Evolutionary conservation across 1,140 invertebrate genomes (phyloP).

Genomic region (Halotydeus destructor): DNA sequence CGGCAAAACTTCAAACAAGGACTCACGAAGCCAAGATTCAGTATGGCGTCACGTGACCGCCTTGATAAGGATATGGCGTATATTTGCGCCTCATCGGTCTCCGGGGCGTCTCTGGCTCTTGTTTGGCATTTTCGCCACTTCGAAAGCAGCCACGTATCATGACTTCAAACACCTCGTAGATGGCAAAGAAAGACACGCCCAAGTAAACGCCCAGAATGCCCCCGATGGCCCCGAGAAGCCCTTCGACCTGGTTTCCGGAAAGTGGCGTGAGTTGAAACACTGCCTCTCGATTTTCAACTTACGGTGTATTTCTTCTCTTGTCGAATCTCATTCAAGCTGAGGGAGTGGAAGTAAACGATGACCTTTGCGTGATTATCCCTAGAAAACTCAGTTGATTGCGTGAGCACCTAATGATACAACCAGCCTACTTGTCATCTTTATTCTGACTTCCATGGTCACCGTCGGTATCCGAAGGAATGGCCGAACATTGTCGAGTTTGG

Average conservation of each 20-base stretch:
- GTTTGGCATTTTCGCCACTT: too few species aligned
- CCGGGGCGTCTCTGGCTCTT: too few species aligned
- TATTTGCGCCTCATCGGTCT: too few species aligned
- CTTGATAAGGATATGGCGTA: too few species aligned
- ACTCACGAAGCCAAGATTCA: too few species aligned
- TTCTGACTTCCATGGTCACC: not conserved
- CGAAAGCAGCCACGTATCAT: too few species aligned
- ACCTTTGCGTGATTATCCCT: slow-evolving; percentile 12
- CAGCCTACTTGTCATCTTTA: not conserved
- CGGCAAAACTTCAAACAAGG: too few species aligned
- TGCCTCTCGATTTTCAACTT: not conserved
- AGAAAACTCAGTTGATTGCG: not conserved
- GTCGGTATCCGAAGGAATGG: slow-evolving; percentile 4
- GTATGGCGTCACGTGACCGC: too few species aligned
- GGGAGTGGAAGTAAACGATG: slow-evolving; percentile 12
- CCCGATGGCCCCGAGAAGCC: slow-evolving; percentile 10
- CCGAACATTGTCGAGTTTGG: slow-evolving; percentile 13
- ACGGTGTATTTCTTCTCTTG: slow-evolving; percentile 13
- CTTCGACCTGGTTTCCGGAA: not conserved
- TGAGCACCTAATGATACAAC: not conserved
- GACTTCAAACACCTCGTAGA: slow-evolving; percentile 12
- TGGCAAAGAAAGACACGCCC: slow-evolving; percentile 10
- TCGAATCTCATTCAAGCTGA: slow-evolving; percentile 11
- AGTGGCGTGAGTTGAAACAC: not conserved
- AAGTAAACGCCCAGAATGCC: slow-evolving; percentile 13